Evolutionary conservation across 92 coral and sea anemone species (phyloP).

Genomic region (Porites cylindrica): DNA sequence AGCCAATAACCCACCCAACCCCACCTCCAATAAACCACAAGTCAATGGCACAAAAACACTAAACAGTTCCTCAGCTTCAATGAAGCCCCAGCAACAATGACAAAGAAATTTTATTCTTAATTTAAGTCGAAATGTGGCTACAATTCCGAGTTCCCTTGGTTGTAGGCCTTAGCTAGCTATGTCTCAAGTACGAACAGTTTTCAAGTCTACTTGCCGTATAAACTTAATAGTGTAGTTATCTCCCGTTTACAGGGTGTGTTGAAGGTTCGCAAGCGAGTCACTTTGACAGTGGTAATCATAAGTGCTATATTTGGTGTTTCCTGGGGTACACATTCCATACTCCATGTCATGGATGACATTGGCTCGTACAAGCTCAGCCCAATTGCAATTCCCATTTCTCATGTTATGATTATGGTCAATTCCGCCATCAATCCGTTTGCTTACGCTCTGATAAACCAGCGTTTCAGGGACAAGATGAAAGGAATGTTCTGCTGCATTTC

Average conservation of each 20-base stretch:
- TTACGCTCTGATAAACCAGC: slow-evolving; percentile 9
- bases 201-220: too few species aligned
- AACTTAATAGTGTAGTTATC: not conserved
- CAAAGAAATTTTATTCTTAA: too few species aligned
- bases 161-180: too few species aligned
- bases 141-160: too few species aligned
- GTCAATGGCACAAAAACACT: too few species aligned
- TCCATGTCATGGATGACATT: not conserved
- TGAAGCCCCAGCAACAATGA: too few species aligned
- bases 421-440: slow-evolving; percentile 12
- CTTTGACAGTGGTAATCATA: slow-evolving; percentile 19
- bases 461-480: slow-evolving; percentile 27
- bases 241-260: slow-evolving; percentile 11
- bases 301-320: slow-evolving; percentile 24
- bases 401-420: not conserved
- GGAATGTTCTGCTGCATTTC: not conserved
- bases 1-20: too few species aligned
- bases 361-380: not conserved
- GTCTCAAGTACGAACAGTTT: too few species aligned
- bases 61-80: too few species aligned
- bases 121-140: too few species aligned
- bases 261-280: slow-evolving; percentile 36
- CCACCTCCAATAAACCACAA: too few species aligned
- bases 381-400: slow-evolving; percentile 2
- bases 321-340: slow-evolving; percentile 14